These are phyloP conservation scores for Pelodiscus sinensis DNA, from an alignment of 2,113 vertebrate genomes.

Conservation along the genomic window DNA sequence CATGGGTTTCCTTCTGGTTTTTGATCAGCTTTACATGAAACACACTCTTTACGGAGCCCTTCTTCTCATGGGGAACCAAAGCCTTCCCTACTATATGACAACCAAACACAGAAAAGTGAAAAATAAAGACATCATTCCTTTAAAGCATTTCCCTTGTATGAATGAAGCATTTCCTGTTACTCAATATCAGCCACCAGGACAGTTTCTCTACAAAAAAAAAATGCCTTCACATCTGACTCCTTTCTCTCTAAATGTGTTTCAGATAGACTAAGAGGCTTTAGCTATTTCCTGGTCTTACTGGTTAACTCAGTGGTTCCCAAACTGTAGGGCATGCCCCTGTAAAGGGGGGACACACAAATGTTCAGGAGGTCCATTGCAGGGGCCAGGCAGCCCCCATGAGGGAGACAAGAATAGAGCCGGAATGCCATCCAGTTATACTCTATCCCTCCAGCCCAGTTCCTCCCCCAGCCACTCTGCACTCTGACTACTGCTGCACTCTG, in stretches of 20 bases:
- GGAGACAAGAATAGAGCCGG: too few relatives aligned
- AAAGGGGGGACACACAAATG: too few relatives aligned
- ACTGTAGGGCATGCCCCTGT: too few relatives aligned
- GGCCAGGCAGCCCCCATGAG: too few relatives aligned
- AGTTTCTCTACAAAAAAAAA: not conserved
- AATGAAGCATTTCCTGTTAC: not conserved
- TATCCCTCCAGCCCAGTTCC: too few relatives aligned
- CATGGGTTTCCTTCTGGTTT: too few relatives aligned
- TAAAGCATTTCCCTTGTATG: not conserved
- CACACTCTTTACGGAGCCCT: too few relatives aligned
- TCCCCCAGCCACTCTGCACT: too few relatives aligned
- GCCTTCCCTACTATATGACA: not conserved
- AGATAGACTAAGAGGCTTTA: not conserved
- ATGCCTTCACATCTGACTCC: not conserved
- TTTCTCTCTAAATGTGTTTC: not conserved
- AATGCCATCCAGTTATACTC: too few relatives aligned
- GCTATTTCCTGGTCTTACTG: not conserved
- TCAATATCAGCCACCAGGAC: not conserved
- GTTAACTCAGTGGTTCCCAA: not conserved
- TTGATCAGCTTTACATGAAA: too few relatives aligned
- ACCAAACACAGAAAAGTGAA: not conserved
- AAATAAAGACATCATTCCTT: not conserved
- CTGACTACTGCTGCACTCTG: too few relatives aligned
- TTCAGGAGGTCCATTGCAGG: too few relatives aligned
- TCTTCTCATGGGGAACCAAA: not conserved